Conservation (phyloP, 2,797 vertebrate species). For the Acanthurus lineatus region DNA sequence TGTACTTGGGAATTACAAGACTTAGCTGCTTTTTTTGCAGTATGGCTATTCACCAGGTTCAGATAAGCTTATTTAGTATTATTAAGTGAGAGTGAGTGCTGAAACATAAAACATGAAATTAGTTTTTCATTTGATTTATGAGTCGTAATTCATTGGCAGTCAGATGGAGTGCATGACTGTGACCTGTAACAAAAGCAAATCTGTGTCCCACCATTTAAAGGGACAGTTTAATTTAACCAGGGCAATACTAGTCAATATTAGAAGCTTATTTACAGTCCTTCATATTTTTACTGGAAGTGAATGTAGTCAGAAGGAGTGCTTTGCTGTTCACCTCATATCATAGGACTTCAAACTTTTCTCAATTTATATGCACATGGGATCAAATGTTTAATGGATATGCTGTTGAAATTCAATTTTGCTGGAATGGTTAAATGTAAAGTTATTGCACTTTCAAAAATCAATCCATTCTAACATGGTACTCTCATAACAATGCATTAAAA, state of each 20-base stretch:
- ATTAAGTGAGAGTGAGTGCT: too few relatives aligned
- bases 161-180: neutral
- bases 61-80: neutral
- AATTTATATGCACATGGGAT: conserved; percentile 16
- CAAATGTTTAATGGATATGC: conserved; percentile 39
- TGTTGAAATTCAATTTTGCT: conserved; percentile 46
- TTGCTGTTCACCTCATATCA: conserved; percentile 1
- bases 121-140: too few relatives aligned
- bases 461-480: conserved; percentile 42
- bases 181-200: neutral
- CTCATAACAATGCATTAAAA: conserved; percentile 44
- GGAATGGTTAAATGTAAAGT: conserved; percentile 47
- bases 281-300: neutral
- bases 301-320: neutral
- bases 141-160: neutral
- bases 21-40: neutral
- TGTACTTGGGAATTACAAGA: neutral
- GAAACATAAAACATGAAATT: neutral
- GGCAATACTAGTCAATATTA: neutral
- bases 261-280: neutral
- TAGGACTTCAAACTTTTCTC: conserved; percentile 19
- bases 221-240: neutral
- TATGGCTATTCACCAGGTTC: neutral
- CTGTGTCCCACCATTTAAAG: neutral
- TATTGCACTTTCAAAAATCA: conserved; percentile 58